Base-by-base conservation (phyloP, 2,113 vertebrate species). In the Otolemur garnettii region DNA sequence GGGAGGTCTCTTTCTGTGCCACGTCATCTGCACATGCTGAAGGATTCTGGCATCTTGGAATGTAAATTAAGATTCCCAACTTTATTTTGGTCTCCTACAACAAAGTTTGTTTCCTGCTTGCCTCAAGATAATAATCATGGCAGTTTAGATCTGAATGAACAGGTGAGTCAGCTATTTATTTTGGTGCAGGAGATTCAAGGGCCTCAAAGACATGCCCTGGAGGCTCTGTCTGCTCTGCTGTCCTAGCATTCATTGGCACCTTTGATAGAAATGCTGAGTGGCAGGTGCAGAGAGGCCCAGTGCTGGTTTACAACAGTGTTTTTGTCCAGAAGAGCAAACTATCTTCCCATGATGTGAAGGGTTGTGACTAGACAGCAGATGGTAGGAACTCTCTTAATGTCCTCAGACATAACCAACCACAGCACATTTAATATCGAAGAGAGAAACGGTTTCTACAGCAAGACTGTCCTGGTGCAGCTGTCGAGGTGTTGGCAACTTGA, bases 21-120 rank as follows among this genome's bases (percentile, higher is more conserved):
- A 2, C 2, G 5, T 30, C 6, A 0, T 6, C 35, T 5, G 14
- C 3, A 22, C 19, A 4, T 5, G 59, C 55, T 35, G 68, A 92
- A 50, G 42, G 90, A 28, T 55, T 35, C 17, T 14, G 35, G 75
- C 22, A 8, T 66, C 79, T 55, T 83, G 50, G 13, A 78, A 19
- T 59, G 18, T 64, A 50, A 77, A 45, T 17, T 60, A 38, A 38
- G 17, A 42, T 24, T 68, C 59, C 62, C 26, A 53, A 53, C 26
- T 53, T 92, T 53, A 53, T 64, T 60, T 68, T 50, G 50, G 28
- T 45, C 30, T 75, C 26, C 0, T 42, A n/a, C 0, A 5, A 30
- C 26, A 60, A 53, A 55, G 64, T 24, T 26, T 72, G 7, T 64
- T 69, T 71, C 71, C 26, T 78, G 10, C 26, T 64, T 78, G 71